Evolutionary conservation across 2,797 vertebrate species (phyloP), one percentile per base, ranked within the genome.

Genomic region (Semotilus atromaculatus): DNA sequence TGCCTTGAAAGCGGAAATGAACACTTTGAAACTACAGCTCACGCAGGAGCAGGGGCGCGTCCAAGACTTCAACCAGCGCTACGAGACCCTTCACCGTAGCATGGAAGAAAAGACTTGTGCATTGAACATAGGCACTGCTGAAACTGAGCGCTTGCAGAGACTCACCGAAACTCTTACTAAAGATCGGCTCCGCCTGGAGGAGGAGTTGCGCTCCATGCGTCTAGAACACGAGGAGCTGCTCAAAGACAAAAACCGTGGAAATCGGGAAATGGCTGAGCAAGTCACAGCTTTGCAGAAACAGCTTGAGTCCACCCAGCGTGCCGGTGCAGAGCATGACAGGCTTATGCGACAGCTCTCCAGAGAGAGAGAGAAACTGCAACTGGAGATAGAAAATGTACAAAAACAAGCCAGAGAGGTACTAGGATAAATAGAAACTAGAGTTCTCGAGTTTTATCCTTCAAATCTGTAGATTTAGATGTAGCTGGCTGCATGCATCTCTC

Each of bases 321-420:
- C 94, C 87, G 95, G 95, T 86, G 83, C 94, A 91, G 97, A 99
- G 89, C 96, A 97, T 89, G 94, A 96, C 94, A 95, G 94, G 87
- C 95, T 98, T 92, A 94, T 98, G 92, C 97, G 96, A 91, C 96
- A 98, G 91, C 97, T 98, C 88, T 97, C 98, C 90, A 96, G 96
- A 88, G 98, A 99, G 95, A 97, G 97, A 93, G 96, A 98, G 93
- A 97, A 97, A 93, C 97, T 99, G 94, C 97, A 95, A 94, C 93
- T 96, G 97, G 97, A 99, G 96, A 95, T 97, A 94, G 96, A 97
- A 94, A 97, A 95, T 95, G 96, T 96, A 92, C 96, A 97, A 96
- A 98, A 96, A 94, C 96, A 98, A 94, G 94, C 96, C 91, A 92
- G 94, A 88, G 97, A 99, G 98, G 98, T 99, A 99, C 95, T 96